Conservation (phyloP, 2,113 vertebrate genomes). For the Cephalophus harveyi region DNA sequence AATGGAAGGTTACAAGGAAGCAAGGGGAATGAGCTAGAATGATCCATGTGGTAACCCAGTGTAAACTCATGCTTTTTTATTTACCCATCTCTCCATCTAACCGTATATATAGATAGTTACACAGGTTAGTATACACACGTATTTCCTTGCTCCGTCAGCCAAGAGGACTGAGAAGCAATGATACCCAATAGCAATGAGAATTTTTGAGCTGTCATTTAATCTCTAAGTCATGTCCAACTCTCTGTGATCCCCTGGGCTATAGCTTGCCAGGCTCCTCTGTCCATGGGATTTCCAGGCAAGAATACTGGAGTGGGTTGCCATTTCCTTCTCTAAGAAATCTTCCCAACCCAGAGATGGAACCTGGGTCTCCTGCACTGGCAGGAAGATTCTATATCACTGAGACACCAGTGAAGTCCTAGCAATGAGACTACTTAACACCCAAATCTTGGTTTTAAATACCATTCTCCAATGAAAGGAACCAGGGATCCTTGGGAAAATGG, state of each 20-base stretch:
- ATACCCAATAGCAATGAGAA: not conserved
- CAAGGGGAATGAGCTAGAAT: not conserved
- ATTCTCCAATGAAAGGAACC: not conserved
- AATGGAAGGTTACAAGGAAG: not conserved
- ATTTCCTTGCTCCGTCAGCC: not conserved
- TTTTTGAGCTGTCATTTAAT: not conserved
- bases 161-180: not conserved
- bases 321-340: not conserved
- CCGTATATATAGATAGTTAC: not conserved
- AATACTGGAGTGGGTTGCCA: not conserved
- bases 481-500: not conserved
- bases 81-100: not conserved
- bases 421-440: not conserved
- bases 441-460: not conserved
- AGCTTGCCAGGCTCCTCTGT: not conserved
- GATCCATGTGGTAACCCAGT: not conserved
- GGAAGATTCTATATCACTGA: not conserved
- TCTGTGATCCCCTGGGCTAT: not conserved
- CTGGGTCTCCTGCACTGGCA: not conserved
- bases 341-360: not conserved
- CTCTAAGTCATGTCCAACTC: not conserved
- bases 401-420: not conserved
- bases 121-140: not conserved
- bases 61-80: not conserved
- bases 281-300: not conserved